Base-by-base conservation (phyloP, 2,797 vertebrate genomes). In the Lycodopsis pacificus region DNA sequence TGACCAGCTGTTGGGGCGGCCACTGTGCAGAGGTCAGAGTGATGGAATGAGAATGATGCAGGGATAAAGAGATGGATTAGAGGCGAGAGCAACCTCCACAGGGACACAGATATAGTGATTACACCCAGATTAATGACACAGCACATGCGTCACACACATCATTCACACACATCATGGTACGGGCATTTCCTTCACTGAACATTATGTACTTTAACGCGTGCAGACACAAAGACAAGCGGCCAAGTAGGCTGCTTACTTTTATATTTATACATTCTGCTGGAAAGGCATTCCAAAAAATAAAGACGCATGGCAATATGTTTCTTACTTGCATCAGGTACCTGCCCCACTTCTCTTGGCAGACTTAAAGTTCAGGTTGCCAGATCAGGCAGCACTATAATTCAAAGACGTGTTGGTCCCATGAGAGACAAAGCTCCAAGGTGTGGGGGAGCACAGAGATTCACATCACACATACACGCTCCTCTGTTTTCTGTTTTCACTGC, bases 61-160 rank as follows among this genome's bases (percentile, higher is more conserved):
- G 83, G 89, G 92, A 93, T 91, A 76, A 91, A 91, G 86, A 85
- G 75, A 75, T 13, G 90, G 95, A 95, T 95, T 94, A 95, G 84
- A 83, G 80, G 79, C 73, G 76, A 73, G 83, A 88, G 71, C 62
- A 86, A 84, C 88, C 79, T 77, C 82, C 79, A 83, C 85, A 62
- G 80, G 86, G 71, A 87, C 67, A 80, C 81, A 77, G 86, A 92
- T 77, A 69, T 82, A 86, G 83, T 87, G 89, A 94, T 93, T 94
- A 90, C 91, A 89, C 38, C n/a, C 74, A 89, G 92, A 92, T 95
- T 94, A 93, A 92, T 88, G 81, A 91, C 81, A 76, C 69, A 76
- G 76, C 71, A 82, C 71, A 53, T 66, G 67, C 74, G 17, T 82
- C 84, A 79, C 77, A 58, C 62, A 36, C 49, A 54, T 54, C 13